Percentiles rank a stretch among this genome's conserved stretches.
Evolutionary conservation across 37 sponge, comb jelly and placozoan species (phyloP).

Genomic region (Beroe ovata): DNA sequence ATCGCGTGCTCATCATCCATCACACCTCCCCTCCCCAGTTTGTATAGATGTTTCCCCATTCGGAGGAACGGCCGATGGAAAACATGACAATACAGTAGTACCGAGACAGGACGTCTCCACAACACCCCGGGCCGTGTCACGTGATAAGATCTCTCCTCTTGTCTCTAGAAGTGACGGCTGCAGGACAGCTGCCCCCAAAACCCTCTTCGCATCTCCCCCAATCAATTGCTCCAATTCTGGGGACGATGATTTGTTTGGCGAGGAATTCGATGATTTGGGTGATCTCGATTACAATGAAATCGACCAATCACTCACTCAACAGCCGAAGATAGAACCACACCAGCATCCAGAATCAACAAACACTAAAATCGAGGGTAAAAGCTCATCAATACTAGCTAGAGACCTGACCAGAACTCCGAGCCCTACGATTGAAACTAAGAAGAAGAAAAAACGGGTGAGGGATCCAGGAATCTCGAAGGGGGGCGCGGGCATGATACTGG

Average conservation of each 20-base stretch:
- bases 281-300: conserved; percentile 17
- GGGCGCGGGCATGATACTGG: neutral
- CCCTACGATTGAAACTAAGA: neutral
- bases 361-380: neutral
- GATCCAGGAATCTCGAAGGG: neutral
- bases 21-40: neutral
- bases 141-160: neutral
- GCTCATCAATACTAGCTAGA: neutral
- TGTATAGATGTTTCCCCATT: neutral
- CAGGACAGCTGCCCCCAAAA: neutral
- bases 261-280: neutral
- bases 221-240: neutral
- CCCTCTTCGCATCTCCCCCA: neutral
- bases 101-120: neutral
- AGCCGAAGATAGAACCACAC: neutral
- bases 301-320: neutral
- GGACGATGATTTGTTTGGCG: neutral
- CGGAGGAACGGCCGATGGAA: neutral
- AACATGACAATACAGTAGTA: neutral
- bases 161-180: neutral
- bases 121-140: neutral
- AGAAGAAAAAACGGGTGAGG: neutral
- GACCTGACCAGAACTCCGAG: neutral
- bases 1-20: neutral
- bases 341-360: neutral